A percentile compares a stretch with the other conserved stretches of the same genome.
Evolutionary conservation across 2,797 vertebrate species (phyloP).

Genomic region (Ceryle rudis): DNA sequence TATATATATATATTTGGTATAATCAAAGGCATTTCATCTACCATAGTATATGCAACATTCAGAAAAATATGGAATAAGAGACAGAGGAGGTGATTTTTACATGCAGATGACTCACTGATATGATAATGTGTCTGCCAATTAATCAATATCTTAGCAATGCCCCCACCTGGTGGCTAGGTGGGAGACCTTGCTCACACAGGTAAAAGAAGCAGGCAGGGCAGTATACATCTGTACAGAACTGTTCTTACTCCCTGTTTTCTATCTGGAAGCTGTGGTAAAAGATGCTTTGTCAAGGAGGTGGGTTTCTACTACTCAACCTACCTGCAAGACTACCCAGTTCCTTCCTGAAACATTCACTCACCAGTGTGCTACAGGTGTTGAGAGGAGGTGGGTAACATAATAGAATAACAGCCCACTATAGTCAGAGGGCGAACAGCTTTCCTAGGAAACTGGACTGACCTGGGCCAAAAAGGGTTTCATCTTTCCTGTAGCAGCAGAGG

Average conservation of each 20-base stretch:
- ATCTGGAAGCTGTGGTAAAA: background rate
- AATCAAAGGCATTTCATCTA: background rate
- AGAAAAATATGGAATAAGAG: background rate
- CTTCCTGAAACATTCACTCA: background rate
- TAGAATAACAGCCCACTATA: background rate
- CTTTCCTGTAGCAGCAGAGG: background rate
- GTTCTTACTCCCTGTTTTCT: background rate
- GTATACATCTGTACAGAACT: background rate
- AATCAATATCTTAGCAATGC: constrained; percentile 49
- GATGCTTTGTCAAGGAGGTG: background rate
- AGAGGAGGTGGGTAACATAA: rapidly evolving
- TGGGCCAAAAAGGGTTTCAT: background rate
- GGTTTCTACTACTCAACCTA: background rate
- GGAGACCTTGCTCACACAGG: background rate
- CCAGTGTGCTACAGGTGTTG: background rate
- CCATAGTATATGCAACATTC: rapidly evolving
- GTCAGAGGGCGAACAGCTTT: background rate
- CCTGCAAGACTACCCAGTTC: background rate
- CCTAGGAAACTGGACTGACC: background rate
- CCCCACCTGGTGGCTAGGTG: constrained; percentile 60
- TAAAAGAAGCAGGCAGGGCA: background rate
- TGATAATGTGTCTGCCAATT: background rate
- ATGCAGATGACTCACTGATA: background rate
- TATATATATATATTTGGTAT: too few species aligned
- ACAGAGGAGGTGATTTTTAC: background rate